Evolutionary conservation across 35 echinoderm and acorn worm species (phyloP), one percentile per base, ranked within the genome.

Genomic region (Heliocidaris tuberculata): DNA sequence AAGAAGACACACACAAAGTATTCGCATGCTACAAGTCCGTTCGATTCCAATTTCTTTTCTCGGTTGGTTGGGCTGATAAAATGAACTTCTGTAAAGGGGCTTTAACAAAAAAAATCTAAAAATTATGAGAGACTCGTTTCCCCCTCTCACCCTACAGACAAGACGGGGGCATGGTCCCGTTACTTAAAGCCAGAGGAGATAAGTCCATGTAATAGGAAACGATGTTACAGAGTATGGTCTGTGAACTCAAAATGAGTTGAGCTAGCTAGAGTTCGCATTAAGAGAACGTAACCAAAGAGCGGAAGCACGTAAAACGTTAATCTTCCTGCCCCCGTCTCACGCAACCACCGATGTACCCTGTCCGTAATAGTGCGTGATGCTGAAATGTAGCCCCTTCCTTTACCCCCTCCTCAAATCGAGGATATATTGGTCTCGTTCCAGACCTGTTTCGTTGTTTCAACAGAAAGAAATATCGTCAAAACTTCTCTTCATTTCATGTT

Each of bases 301-400:
- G 65, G 65, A 78, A 78, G 65, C 65, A 78, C 65, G 65, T 78
- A 78, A 78, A 78, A 78, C 65, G 65, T 78, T 78, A 78, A 78
- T 78, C 65, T 78, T 78, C 65, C 65, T 78, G 65, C 65, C 65
- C 65, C 65, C 65, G 65, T 78, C 24, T 78, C 65, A 78, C 65
- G 65, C 65, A 78, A 8, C 65, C 65, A 2, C 65, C 65, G 27
- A 7, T 56, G 7, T 56, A 56, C 52, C 15, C 0, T 56, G 52
- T 56, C 15, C 52, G 52, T 56, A 13, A 10, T 9, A 10, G 35
- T 42, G 15, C 15, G 27, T 78, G 19, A 78, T 24, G 19, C 65
- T 24, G 21, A 7, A 5, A 21, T n/a, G 6, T 78, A 78, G 7
- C 65, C 17, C 65, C 65, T 78, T n/a, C 65, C 27, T 7, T 60